These are phyloP conservation scores for Grantiella picta DNA, from an alignment of 2,113 vertebrate species.

Conservation along the genomic window DNA sequence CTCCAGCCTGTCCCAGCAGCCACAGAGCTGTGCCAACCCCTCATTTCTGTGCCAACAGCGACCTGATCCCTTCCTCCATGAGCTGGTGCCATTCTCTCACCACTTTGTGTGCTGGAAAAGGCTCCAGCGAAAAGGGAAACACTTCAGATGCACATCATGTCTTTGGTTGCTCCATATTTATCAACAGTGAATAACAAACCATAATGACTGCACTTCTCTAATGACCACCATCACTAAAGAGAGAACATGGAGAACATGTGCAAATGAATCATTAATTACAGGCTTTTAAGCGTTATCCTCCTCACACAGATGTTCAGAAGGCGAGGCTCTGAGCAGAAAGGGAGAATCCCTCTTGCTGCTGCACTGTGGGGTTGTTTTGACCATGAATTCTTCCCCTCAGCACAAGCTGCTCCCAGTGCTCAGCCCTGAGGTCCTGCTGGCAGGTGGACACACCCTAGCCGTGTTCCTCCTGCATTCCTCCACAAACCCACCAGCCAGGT, in stretches of 20 bases:
- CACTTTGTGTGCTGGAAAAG: not conserved
- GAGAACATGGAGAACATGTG: slow-evolving; percentile 20
- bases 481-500: not conserved
- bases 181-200: slow-evolving; percentile 5
- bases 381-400: not conserved
- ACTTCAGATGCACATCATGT: not conserved
- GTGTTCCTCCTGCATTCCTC: not conserved
- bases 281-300: not conserved
- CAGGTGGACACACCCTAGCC: not conserved
- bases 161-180: not conserved
- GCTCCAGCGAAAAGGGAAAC: not conserved
- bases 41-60: fast-evolving
- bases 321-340: not conserved
- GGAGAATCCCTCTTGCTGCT: not conserved
- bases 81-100: not conserved
- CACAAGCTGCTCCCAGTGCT: not conserved
- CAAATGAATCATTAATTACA: slow-evolving; percentile 48
- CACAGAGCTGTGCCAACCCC: fast-evolving
- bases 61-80: fast-evolving
- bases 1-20: not conserved
- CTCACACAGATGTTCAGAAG: not conserved
- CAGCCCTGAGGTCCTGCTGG: not conserved
- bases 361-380: not conserved
- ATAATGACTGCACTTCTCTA: not conserved
- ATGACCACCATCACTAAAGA: not conserved